Percentiles rank a stretch among this genome's conserved stretches.
These are phyloP conservation scores for Symphodus melops DNA, from an alignment of 2,113 vertebrate species.

Conservation along the genomic window DNA sequence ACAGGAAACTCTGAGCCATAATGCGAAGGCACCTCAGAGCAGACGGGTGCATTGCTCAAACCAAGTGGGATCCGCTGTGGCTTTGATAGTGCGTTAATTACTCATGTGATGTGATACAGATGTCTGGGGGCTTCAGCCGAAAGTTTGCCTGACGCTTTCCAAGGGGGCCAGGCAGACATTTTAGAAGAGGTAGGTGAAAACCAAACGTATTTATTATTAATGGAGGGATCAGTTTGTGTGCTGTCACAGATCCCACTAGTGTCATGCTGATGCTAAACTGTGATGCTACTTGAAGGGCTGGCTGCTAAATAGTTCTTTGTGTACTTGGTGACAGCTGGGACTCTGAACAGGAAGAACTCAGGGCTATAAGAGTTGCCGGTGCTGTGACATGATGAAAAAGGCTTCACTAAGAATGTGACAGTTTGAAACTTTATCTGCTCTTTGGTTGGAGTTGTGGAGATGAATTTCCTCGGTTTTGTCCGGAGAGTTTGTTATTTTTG, in stretches of 20 bases:
- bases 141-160: slow-evolving; percentile 86
- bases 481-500: slow-evolving; percentile 27
- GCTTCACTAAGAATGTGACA: slow-evolving; percentile 61
- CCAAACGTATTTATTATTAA: slow-evolving; percentile 87
- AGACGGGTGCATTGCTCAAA: slow-evolving; percentile 80
- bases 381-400: slow-evolving; percentile 75
- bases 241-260: slow-evolving; percentile 84
- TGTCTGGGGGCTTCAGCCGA: slow-evolving; percentile 86
- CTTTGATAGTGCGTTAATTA: slow-evolving; percentile 89
- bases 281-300: slow-evolving; percentile 86
- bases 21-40: slow-evolving; percentile 82
- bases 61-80: slow-evolving; percentile 83
- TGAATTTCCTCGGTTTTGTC: slow-evolving; percentile 36
- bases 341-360: slow-evolving; percentile 83
- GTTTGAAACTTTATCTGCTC: slow-evolving; percentile 69
- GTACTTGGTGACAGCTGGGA: slow-evolving; percentile 84
- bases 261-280: slow-evolving; percentile 84
- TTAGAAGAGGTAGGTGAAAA: slow-evolving; percentile 89
- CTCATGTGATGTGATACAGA: slow-evolving; percentile 87
- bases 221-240: slow-evolving; percentile 82
- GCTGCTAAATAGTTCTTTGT: slow-evolving; percentile 87
- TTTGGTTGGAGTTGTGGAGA: slow-evolving; percentile 28
- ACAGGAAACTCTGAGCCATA: slow-evolving; percentile 85
- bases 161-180: slow-evolving; percentile 85
- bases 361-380: slow-evolving; percentile 74